Base-by-base conservation (phyloP, 2,113 vertebrate species). In the Syngnathus typhle region DNA sequence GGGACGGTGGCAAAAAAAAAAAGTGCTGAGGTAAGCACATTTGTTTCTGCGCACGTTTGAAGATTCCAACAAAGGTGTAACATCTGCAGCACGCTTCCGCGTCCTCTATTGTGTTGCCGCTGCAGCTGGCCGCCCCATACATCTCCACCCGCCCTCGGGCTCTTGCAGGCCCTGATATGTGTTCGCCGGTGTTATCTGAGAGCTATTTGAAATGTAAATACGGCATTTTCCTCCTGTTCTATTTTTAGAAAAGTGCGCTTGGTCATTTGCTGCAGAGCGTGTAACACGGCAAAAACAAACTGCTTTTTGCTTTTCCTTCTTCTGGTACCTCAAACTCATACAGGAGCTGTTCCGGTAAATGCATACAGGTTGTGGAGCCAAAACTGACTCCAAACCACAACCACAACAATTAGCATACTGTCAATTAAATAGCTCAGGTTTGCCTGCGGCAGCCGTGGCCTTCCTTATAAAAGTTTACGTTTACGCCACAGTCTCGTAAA, bases 401-500 rank as follows among this genome's bases (percentile, higher is more conserved):
- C 58, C 58, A 41, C 59, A 62, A 44, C 39, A 62, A 44, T 43
- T 23, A 21, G 43, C 41, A 46, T 37, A 21, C 15, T 18, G 59
- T 61, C 19, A 39, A 59, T 56, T 11, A 38, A 69, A 39, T 21
- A 55, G 37, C 58, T 58, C 39, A 66, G 61, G 52, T 55, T 55
- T 55, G 52, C 21, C 52, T 27, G 21, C 37, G 43, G 64, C 66
- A 69, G 71, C 74, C 67, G 75, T 52, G 67, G 70, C 65, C 51
- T 67, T 68, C 65, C 47, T 78, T 43, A 67, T 85, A 82, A 77
- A 84, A 83, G 19, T 16, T 64, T 54, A 76, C 76, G 75, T 86
- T 85, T 86, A 85, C 73, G 78, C 77, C 75, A 76, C 76, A 81
- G 76, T 64, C 44, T 78, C 70, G 80, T 81, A 83, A 87, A 87